phyloP scores from a whole-genome alignment of 2,113 vertebrate genomes.

The Gallinago paraguaiae region DNA sequence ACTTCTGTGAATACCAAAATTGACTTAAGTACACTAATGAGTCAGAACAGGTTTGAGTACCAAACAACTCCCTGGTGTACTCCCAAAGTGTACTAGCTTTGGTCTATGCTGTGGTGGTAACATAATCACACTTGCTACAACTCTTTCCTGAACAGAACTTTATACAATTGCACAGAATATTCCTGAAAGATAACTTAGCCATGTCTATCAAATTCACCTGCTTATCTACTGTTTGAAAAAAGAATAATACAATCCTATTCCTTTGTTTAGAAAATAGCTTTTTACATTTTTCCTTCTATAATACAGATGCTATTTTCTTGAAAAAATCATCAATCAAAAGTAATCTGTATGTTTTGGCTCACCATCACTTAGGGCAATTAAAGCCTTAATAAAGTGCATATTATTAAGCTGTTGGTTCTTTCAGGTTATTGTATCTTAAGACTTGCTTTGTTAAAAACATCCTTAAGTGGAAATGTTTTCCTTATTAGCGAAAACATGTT shows the following conservation, averaged over 20 bases:
- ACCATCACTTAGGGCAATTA: neutral
- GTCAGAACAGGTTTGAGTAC: neutral
- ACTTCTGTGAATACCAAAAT: constrained; percentile 33
- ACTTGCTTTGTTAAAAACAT: neutral
- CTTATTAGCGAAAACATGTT: neutral
- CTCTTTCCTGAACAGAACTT: neutral
- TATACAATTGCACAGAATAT: neutral
- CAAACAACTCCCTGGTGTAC: neutral
- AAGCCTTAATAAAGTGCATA: neutral
- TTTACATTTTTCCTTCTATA: neutral
- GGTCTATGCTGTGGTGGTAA: neutral
- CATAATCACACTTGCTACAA: neutral
- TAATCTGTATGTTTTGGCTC: neutral
- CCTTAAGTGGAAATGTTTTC: neutral
- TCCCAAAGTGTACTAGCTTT: neutral
- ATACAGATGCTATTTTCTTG: neutral
- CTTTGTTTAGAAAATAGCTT: neutral
- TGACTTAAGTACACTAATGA: neutral
- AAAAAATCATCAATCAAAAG: neutral
- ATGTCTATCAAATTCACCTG: neutral
- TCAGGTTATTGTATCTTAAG: neutral
- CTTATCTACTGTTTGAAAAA: neutral
- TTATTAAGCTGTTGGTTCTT: neutral
- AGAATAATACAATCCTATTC: neutral
- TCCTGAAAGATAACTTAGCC: neutral